phyloP scores from a whole-genome alignment of 2,888 invertebrate species.

The Carabus problematicus region DNA sequence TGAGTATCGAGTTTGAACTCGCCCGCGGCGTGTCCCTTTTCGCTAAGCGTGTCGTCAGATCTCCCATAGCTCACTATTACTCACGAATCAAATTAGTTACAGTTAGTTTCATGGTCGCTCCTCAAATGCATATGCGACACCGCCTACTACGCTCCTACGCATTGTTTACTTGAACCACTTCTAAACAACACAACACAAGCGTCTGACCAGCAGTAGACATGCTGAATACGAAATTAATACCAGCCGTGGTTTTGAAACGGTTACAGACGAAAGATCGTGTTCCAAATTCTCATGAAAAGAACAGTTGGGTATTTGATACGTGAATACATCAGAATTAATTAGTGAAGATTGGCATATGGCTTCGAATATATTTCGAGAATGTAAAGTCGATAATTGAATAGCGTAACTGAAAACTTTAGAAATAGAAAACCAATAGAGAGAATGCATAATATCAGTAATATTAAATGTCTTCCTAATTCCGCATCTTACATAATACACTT shows the following conservation, averaged over 20 bases:
- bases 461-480: too few species aligned
- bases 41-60: constrained; percentile 16
- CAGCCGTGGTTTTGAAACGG: neutral
- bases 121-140: constrained; percentile 7
- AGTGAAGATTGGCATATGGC: too few species aligned
- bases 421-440: too few species aligned
- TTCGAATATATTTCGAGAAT: too few species aligned
- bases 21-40: constrained; percentile 10
- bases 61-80: constrained; percentile 22
- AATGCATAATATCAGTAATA: too few species aligned
- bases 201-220: constrained; percentile 14
- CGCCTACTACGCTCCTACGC: constrained; percentile 37
- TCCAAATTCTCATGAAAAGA: too few species aligned
- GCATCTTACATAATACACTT: too few species aligned
- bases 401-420: too few species aligned
- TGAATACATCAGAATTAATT: too few species aligned
- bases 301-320: too few species aligned
- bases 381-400: too few species aligned
- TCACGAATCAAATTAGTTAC: constrained; percentile 38
- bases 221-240: constrained; percentile 22
- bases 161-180: constrained; percentile 40
- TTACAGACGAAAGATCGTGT: too few species aligned
- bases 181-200: constrained; percentile 1
- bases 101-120: constrained; percentile 29
- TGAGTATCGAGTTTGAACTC: constrained; percentile 6